Evolutionary conservation across 1,140 invertebrate genomes (phyloP), one percentile per base, ranked within the genome.

Genomic region (Cotesia chilonis): DNA sequence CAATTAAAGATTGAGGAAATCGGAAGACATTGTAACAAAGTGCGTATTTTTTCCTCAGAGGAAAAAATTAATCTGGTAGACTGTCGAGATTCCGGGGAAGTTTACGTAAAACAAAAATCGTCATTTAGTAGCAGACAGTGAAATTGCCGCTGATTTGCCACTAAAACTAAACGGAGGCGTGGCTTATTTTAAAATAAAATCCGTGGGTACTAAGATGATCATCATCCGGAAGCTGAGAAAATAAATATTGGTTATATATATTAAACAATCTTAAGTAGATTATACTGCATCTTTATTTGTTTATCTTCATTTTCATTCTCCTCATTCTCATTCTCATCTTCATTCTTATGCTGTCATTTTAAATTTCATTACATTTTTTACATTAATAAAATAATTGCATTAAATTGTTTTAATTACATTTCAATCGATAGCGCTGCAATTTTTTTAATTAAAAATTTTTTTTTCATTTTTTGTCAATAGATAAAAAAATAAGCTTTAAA

Each of bases 181-280:
- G 75, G 71, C 79, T 71, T 63, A 6, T 2, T n/a, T 20, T 3
- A 68, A 54, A 78, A 78, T 74, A 83, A 80, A 78, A 78, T 77
- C 73, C 35, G 38, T 47, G 60, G 9, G 10, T 6, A 67, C 54
- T 71, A 69, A 71, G 70, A 74, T 74, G 60, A 77, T 77, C 75
- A 77, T 77, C 75, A 77, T 75, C 65, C 47, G 71, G 68, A 75
- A 79, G 77, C 77, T 83, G 75, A 63, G 71, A 76, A 84, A 82
- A 82, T 77, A 83, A 82, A 78, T 72, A 68, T 61, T 63, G 54
- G 57, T 47, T 47, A 47, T 47, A 47, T 47, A 47, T 10, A 52
- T 70, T 73, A 72, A 72, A 81, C 75, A 77, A 72, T 75, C 79
- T 73, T 74, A 67, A 20, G 65, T 75, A 79, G 78, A 64, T 51